Percentiles rank a stretch among this genome's conserved stretches.
Conservation (phyloP, 2,797 vertebrate genomes). For the Spinibarbus caldwelli region DNA sequence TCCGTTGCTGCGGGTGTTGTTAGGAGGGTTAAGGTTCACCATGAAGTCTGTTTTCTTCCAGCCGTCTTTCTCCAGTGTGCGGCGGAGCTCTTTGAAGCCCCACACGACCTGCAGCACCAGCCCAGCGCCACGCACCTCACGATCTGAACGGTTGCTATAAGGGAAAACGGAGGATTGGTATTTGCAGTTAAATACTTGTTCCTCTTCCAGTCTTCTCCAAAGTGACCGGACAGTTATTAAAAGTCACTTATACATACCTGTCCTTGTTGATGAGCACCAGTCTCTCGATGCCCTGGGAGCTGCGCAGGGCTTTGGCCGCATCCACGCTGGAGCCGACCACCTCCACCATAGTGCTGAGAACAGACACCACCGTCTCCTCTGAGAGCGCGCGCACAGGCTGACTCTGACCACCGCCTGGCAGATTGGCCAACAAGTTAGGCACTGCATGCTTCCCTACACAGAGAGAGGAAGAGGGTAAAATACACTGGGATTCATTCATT, state of each 20-base stretch:
- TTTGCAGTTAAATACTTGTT: not conserved
- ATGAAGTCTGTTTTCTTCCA: conserved; percentile 98
- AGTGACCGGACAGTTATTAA: not conserved
- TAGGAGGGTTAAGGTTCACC: conserved; percentile 84
- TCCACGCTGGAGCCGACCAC: conserved; percentile 90
- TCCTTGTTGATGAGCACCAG: conserved; percentile 95
- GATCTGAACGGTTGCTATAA: conserved; percentile 88
- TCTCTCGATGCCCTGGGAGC: conserved; percentile 93
- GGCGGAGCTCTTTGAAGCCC: conserved; percentile 92
- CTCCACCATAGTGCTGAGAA: conserved; percentile 92
- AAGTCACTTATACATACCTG: conserved; percentile 73
- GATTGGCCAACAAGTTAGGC: conserved; percentile 86
- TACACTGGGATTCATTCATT: not conserved
- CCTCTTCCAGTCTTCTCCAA: not conserved
- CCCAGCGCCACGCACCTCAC: conserved; percentile 91
- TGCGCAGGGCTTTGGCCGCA: conserved; percentile 89
- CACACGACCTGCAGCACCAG: conserved; percentile 92
- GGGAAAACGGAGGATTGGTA: not conserved
- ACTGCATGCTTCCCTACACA: conserved; percentile 89
- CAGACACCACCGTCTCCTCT: conserved; percentile 90
- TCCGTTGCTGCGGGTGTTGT: conserved; percentile 82
- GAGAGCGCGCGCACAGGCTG: conserved; percentile 84
- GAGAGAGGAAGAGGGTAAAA: not conserved
- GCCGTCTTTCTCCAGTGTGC: conserved; percentile 93
- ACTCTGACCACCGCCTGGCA: conserved; percentile 89